Evolutionary conservation across 2,113 vertebrate genomes (phyloP).

Genomic region (Bagarius yarrelli): DNA sequence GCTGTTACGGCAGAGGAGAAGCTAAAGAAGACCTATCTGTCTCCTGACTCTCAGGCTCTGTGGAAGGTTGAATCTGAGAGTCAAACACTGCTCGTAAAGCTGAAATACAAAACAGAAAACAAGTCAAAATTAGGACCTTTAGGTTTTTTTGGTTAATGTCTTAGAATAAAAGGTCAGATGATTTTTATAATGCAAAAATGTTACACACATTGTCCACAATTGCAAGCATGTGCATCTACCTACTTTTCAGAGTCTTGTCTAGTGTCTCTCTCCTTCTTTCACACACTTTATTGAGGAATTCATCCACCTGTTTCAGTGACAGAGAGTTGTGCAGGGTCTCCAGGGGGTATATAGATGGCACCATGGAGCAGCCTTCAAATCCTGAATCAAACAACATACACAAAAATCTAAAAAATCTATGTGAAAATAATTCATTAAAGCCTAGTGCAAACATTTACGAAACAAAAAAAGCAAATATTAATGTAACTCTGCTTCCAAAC

Average conservation of each 20-base stretch:
- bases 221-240: neutral
- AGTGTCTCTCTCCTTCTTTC: constrained; percentile 79
- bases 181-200: neutral
- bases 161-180: neutral
- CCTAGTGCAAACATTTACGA: neutral
- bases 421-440: neutral
- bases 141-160: neutral
- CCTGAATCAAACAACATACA: constrained; percentile 73
- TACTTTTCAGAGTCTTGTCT: constrained; percentile 81
- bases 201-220: neutral
- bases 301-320: constrained; percentile 91
- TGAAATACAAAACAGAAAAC: constrained; percentile 44
- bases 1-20: constrained; percentile 62
- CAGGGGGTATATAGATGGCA: constrained; percentile 94
- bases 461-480: neutral
- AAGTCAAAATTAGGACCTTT: neutral
- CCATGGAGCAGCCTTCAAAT: constrained; percentile 98
- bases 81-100: constrained; percentile 79
- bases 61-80: constrained; percentile 79
- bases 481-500: neutral
- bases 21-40: constrained; percentile 73
- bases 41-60: constrained; percentile 76
- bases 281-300: constrained; percentile 85
- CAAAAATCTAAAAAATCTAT: neutral
- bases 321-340: constrained; percentile 98